These are phyloP conservation scores for Takifugu ocellatus DNA, from an alignment of 2,797 vertebrate genomes.

Conservation along the genomic window DNA sequence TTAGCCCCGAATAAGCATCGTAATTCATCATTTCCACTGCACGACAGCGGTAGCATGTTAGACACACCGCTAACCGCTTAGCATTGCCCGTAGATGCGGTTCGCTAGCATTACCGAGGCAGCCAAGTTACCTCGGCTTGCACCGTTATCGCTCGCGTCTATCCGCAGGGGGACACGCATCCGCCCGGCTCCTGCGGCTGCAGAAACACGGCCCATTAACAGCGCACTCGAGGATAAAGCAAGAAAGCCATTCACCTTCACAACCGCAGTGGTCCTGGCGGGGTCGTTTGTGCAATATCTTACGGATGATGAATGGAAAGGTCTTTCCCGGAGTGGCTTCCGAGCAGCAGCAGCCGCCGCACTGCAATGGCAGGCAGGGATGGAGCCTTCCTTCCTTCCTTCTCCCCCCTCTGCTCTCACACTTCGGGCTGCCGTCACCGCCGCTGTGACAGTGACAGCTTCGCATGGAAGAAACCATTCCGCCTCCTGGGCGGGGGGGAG, in stretches of 20 bases:
- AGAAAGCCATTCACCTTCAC: slow-evolving; percentile 60
- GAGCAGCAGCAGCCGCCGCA: slow-evolving; percentile 75
- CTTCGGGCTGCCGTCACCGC: slow-evolving; percentile 69
- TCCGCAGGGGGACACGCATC: slow-evolving; percentile 48
- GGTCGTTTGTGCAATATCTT: slow-evolving; percentile 47
- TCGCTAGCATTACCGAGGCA: slow-evolving; percentile 50
- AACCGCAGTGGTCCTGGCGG: slow-evolving; percentile 61
- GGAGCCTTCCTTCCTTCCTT: slow-evolving; percentile 54
- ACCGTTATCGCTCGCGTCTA: slow-evolving; percentile 55
- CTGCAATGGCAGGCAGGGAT: slow-evolving; percentile 80
- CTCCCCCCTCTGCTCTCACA: slow-evolving; percentile 54
- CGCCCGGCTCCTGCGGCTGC: slow-evolving; percentile 39
- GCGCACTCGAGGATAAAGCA: slow-evolving; percentile 21
- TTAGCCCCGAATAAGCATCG: neutral
- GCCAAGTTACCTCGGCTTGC: slow-evolving; percentile 59
- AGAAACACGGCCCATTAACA: slow-evolving; percentile 11
- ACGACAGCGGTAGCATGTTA: slow-evolving; percentile 25
- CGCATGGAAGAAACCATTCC: slow-evolving; percentile 78
- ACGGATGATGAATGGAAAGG: slow-evolving; percentile 25
- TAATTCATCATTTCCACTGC: slow-evolving; percentile 2
- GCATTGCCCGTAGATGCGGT: slow-evolving; percentile 49
- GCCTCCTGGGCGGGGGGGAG: slow-evolving; percentile 55
- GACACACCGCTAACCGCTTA: slow-evolving; percentile 45
- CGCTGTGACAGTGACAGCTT: slow-evolving; percentile 75
- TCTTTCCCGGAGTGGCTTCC: slow-evolving; percentile 59